Base-by-base conservation (phyloP, 2,888 invertebrate species). In the Anoplius nigerrimus region DNA sequence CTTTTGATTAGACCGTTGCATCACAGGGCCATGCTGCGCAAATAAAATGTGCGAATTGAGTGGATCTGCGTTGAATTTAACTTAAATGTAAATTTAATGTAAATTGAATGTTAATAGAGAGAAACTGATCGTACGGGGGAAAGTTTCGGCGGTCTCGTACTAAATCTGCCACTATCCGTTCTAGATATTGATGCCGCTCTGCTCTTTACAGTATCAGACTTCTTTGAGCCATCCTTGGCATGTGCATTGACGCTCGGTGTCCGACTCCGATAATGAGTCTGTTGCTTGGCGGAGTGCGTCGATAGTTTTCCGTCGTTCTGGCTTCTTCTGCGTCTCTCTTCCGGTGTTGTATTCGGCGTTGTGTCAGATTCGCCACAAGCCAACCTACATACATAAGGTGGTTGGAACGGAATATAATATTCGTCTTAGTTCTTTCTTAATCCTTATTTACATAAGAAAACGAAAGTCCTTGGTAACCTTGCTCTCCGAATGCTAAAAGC, bases 141-240 rank as follows among this genome's bases (percentile, higher is more conserved):
- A 53, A 79, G 74, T 75, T 86, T 87, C 24, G 91, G 89, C 78
- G 90, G 90, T 82, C 94, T 89, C 82, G 93, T 91, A 82, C 93
- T 94, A 79, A 91, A 91, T 75, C 93, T 89, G 34, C 94, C 92
- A 67, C 91, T 91, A 80, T 93, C 93, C 21, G 90, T 91, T 75
- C 93, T 89, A 6, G 92, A 90, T 82, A 92, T 90, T 56, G 89
- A 88, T 53, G 88, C 87, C 21, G 77, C 69, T 59, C 81, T 74
- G 1, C 79, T 75, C 68, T 83, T 84, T 24, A 66, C 60, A 27
- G 73, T 52, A n/a, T 86, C 85, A 2, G 76, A 64, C 67, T 82
- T 84, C 45, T 83, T 85, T 20, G 74, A 66, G 8, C 62, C 57
- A 2, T 86, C 85, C 65, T 81, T 84, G 53, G 42, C 74, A 58